A percentile compares a stretch with the other conserved stretches of the same genome.
phyloP scores from a whole-genome alignment of 2,113 vertebrate species.

The Perognathus longimembris region DNA sequence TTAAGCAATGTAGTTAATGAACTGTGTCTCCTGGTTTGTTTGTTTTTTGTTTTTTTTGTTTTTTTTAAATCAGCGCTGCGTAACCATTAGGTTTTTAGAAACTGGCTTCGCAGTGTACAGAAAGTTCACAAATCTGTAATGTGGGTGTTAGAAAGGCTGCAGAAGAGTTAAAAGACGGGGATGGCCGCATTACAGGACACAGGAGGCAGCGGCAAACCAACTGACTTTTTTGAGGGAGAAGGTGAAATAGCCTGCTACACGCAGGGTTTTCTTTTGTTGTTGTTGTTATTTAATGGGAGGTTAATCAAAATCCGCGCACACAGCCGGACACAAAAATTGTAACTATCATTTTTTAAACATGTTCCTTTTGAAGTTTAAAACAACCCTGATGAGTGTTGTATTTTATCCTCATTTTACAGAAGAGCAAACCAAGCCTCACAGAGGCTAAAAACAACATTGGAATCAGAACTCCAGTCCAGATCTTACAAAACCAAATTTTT shows the following conservation, averaged over 20 bases:
- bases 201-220: not conserved
- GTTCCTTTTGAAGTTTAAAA: not conserved
- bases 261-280: no score
- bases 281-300: not conserved
- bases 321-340: not conserved
- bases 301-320: not conserved
- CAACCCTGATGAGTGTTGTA: not conserved
- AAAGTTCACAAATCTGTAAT: conserved; percentile 9
- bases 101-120: not conserved
- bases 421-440: not conserved
- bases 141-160: not conserved
- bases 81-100: not conserved
- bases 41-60: conserved; percentile 3
- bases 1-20: not conserved
- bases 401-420: not conserved
- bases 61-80: not conserved
- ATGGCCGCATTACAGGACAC: not conserved
- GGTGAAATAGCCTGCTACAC: conserved; percentile 5
- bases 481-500: not conserved
- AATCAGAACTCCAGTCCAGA: not conserved
- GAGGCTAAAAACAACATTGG: not conserved
- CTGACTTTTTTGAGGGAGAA: not conserved
- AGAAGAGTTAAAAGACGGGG: not conserved
- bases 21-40: not conserved
- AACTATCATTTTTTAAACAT: not conserved